Percentiles rank a stretch among this genome's conserved stretches.
Conservation (phyloP, 2,797 vertebrate species). For the Anguilla obscura region DNA sequence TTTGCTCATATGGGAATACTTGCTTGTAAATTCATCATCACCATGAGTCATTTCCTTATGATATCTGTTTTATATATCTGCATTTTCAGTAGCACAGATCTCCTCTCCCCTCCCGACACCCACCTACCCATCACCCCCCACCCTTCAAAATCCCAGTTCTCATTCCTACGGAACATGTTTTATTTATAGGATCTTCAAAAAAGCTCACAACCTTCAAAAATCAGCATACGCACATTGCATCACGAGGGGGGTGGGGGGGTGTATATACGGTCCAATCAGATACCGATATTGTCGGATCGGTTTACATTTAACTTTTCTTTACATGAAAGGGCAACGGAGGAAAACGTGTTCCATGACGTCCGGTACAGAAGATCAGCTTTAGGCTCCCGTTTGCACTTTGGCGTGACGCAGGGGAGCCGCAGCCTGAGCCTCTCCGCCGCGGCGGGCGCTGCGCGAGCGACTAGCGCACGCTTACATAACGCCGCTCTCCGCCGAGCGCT, state of each 20-base stretch:
- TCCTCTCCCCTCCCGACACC: slow-evolving; percentile 12
- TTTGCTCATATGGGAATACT: background rate
- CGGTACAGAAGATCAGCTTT: background rate
- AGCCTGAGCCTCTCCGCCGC: background rate
- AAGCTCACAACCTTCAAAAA: slow-evolving; percentile 43
- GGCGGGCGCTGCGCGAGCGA: background rate
- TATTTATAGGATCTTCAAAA: slow-evolving; percentile 50
- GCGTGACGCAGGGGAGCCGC: background rate
- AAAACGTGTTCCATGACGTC: background rate
- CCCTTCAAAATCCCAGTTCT: background rate
- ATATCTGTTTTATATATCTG: slow-evolving; percentile 15
- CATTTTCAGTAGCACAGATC: slow-evolving; percentile 38
- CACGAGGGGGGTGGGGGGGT: background rate
- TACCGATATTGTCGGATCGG: background rate
- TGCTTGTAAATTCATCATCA: background rate
- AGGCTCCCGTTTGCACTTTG: background rate
- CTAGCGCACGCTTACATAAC: background rate
- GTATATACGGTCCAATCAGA: background rate
- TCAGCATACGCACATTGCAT: slow-evolving; percentile 27
- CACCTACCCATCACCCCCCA: background rate
- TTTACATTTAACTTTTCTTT: background rate
- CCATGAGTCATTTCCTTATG: slow-evolving; percentile 10
- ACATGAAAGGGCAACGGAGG: background rate
- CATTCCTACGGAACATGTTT: slow-evolving; percentile 36
- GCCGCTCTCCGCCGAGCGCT: background rate